These are phyloP conservation scores for Hydra vulgaris DNA, from an alignment of 30 jellyfish, hydroid and myxozoan genomes.

Conservation along the genomic window DNA sequence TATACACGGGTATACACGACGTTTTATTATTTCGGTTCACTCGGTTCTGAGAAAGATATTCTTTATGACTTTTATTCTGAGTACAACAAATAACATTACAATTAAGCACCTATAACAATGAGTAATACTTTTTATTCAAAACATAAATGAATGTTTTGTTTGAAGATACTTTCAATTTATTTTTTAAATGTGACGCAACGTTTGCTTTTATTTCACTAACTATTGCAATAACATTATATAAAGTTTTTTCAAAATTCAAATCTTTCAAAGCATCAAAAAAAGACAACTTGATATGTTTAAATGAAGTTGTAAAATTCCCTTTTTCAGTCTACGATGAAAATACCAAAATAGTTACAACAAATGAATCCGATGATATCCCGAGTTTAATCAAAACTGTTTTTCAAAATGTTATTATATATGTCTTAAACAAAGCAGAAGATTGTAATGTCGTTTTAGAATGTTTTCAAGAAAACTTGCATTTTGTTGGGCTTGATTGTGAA, in stretches of 20 bases:
- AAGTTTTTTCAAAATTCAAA: neutral
- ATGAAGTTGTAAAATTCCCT: neutral
- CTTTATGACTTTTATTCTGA: too few species aligned
- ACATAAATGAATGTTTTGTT: neutral
- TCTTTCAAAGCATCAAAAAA: neutral
- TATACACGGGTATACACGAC: too few species aligned
- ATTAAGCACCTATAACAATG: too few species aligned
- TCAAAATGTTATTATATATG: constrained; percentile 40
- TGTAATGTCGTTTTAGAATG: constrained; percentile 26
- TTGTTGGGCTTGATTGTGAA: constrained; percentile 86
- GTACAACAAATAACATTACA: too few species aligned
- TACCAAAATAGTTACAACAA: neutral
- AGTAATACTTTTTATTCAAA: too few species aligned
- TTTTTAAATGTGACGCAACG: neutral
- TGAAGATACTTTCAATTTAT: neutral
- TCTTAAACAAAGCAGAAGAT: constrained; percentile 32
- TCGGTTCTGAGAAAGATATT: too few species aligned
- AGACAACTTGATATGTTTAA: neutral
- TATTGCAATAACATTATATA: neutral
- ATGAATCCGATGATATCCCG: neutral
- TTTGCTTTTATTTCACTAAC: neutral
- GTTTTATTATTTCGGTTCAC: too few species aligned
- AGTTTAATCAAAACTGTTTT: constrained; percentile 8
- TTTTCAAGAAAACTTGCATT: constrained; percentile 15
- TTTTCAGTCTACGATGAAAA: neutral